Evolutionary conservation across 2,888 invertebrate genomes (phyloP).

Genomic region (Tipula unca): DNA sequence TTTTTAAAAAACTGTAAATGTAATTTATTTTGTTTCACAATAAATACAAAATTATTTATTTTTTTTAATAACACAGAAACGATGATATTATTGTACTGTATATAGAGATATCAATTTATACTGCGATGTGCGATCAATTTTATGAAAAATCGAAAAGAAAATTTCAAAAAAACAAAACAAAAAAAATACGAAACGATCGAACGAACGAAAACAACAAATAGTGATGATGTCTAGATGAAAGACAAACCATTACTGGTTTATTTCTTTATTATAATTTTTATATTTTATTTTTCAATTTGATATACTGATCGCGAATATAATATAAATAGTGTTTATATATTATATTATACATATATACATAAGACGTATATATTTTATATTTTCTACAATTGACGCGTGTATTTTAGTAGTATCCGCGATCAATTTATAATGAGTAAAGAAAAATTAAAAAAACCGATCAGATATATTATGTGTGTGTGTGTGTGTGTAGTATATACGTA

Average conservation of each 20-base stretch:
- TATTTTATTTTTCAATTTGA: neutral
- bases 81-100: neutral
- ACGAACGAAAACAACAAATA: neutral
- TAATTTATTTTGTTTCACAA: neutral
- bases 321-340: neutral
- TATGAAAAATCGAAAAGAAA: neutral
- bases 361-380: neutral
- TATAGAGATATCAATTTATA: neutral
- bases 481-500: neutral
- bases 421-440: neutral
- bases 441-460: neutral
- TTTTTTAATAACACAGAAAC: neutral
- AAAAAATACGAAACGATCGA: neutral
- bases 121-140: slow-evolving; percentile 2
- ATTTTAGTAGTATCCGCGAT: slow-evolving; percentile 17
- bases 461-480: neutral
- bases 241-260: slow-evolving; percentile 20
- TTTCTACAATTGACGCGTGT: slow-evolving; percentile 16
- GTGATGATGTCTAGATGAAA: slow-evolving; percentile 19
- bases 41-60: neutral
- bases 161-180: neutral
- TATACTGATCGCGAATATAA: slow-evolving; percentile 10
- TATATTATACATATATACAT: neutral
- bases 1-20: neutral
- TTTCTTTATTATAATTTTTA: slow-evolving; percentile 4